Evolutionary conservation across 1,140 invertebrate species (phyloP).

Genomic region (Cepaea nemoralis): DNA sequence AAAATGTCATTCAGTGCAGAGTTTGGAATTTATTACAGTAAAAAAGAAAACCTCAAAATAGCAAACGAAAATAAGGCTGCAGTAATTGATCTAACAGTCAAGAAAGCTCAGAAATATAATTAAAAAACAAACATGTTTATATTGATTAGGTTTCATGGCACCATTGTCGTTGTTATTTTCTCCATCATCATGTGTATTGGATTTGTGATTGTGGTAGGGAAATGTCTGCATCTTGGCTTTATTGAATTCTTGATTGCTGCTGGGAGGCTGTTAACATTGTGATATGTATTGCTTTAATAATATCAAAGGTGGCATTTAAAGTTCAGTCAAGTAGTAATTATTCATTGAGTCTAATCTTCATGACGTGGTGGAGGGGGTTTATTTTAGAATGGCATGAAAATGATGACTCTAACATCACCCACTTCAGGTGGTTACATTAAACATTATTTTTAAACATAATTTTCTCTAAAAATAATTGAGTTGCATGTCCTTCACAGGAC

Average conservation of each 20-base stretch:
- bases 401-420: not conserved
- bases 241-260: not conserved
- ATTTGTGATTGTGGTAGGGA: not conserved
- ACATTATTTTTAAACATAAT: too few relatives aligned
- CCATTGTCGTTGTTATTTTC: not conserved
- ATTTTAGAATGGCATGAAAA: not conserved
- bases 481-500: too few relatives aligned
- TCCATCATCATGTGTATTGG: not conserved
- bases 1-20: too few relatives aligned
- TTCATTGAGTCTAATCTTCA: not conserved
- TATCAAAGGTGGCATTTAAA: not conserved
- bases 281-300: not conserved
- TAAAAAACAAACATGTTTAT: conserved; percentile 9
- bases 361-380: not conserved
- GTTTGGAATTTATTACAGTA: too few relatives aligned
- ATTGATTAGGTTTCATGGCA: conserved; percentile 9
- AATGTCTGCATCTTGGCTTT: not conserved
- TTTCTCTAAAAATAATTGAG: too few relatives aligned
- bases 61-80: not conserved
- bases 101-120: not conserved
- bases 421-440: not conserved
- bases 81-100: not conserved
- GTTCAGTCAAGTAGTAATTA: not conserved
- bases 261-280: not conserved
- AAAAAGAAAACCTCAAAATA: not conserved